These are phyloP conservation scores for Oxygymnocypris stewartii DNA, from an alignment of 2,113 vertebrate species.

Conservation along the genomic window DNA sequence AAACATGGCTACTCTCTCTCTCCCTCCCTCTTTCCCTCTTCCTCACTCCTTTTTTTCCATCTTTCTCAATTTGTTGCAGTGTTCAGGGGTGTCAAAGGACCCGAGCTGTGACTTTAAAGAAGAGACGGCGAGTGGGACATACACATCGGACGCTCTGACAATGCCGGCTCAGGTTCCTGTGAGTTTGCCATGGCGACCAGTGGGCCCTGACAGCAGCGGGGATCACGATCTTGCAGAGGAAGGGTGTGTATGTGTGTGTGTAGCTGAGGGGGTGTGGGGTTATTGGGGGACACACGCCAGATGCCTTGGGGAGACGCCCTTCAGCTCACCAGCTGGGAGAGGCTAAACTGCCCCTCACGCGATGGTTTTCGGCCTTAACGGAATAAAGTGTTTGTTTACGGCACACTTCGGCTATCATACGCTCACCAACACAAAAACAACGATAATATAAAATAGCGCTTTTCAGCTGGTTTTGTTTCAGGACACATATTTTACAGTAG, in stretches of 20 bases:
- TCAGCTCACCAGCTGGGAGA: conserved; percentile 74
- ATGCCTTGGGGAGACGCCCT: conserved; percentile 80
- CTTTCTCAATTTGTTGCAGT: conserved; percentile 81
- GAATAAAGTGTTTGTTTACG: conserved; percentile 53
- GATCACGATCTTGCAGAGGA: conserved; percentile 56
- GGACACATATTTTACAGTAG: not conserved
- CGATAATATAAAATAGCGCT: not conserved
- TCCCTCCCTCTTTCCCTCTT: conserved; percentile 17
- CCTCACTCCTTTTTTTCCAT: conserved; percentile 46
- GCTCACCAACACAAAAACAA: not conserved
- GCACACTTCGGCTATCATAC: conserved; percentile 38
- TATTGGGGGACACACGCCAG: conserved; percentile 78
- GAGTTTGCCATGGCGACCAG: conserved; percentile 80
- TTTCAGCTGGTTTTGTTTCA: not conserved
- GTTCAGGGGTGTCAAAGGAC: conserved; percentile 82
- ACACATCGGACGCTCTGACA: conserved; percentile 80
- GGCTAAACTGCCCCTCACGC: conserved; percentile 64
- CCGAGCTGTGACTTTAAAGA: conserved; percentile 74
- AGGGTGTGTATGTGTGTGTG: conserved; percentile 52
- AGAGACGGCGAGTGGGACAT: conserved; percentile 76
- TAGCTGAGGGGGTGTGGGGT: conserved; percentile 59
- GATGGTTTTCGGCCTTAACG: conserved; percentile 24
- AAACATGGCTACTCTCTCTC: conserved; percentile 27
- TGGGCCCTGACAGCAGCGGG: conserved; percentile 70
- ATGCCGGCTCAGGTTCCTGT: conserved; percentile 81